These are phyloP conservation scores for Gobius niger DNA, from an alignment of 2,113 vertebrate species.

Conservation along the genomic window DNA sequence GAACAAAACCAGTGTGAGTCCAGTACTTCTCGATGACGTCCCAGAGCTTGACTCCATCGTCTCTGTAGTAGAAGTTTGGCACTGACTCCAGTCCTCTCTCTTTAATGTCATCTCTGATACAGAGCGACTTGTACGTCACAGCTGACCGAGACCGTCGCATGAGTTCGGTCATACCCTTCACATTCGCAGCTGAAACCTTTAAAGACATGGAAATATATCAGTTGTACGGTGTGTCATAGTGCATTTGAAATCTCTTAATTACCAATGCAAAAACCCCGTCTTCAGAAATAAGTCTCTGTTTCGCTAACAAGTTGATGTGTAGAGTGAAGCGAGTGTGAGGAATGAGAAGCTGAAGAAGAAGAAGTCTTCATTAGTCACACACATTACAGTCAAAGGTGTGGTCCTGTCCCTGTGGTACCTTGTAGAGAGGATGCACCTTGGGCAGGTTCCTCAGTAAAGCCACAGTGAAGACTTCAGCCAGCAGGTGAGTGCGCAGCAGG, in stretches of 20 bases:
- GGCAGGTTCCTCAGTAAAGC: slow-evolving; percentile 76
- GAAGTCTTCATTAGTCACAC: not conserved
- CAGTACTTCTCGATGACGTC: slow-evolving; percentile 71
- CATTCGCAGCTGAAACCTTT: slow-evolving; percentile 56
- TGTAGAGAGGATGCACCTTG: slow-evolving; percentile 78
- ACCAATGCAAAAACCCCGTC: slow-evolving; percentile 35
- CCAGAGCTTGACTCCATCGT: slow-evolving; percentile 81
- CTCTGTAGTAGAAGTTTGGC: slow-evolving; percentile 80
- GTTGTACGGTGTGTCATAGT: not conserved
- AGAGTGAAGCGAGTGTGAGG: slow-evolving; percentile 68
- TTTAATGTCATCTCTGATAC: slow-evolving; percentile 72
- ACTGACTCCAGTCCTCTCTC: slow-evolving; percentile 61
- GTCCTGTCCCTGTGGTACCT: slow-evolving; percentile 52
- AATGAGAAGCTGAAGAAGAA: slow-evolving; percentile 53
- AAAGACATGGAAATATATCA: slow-evolving; percentile 17
- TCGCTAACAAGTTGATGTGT: slow-evolving; percentile 63
- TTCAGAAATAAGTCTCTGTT: slow-evolving; percentile 43
- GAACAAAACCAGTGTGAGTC: too few species aligned
- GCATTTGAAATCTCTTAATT: too few species aligned
- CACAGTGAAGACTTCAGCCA: slow-evolving; percentile 77
- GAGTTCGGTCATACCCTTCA: slow-evolving; percentile 20
- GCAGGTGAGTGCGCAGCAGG: slow-evolving; percentile 76
- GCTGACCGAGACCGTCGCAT: slow-evolving; percentile 39
- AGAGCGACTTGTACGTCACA: slow-evolving; percentile 68
- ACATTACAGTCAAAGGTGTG: not conserved